These are phyloP conservation scores for Uloborus diversus DNA, from an alignment of 1,140 invertebrate genomes.

Conservation along the genomic window DNA sequence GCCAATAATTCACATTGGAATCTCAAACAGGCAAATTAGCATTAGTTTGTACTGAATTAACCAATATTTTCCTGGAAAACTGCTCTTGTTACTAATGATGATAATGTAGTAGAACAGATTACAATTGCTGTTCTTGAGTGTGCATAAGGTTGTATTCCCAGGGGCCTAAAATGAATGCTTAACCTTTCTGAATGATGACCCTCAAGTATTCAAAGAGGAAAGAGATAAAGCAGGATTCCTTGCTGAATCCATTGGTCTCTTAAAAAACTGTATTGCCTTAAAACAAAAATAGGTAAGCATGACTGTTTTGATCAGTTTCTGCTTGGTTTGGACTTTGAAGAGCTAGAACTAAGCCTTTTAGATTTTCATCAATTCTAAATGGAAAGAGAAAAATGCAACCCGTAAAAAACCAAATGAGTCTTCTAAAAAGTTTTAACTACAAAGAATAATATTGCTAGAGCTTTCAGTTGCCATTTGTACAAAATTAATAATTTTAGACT, in stretches of 20 bases:
- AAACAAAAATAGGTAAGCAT: neutral
- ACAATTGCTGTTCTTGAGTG: neutral
- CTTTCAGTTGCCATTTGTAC: neutral
- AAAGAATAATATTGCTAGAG: neutral
- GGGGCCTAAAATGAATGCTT: neutral
- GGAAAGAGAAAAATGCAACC: neutral
- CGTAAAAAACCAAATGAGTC: neutral
- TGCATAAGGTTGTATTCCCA: neutral
- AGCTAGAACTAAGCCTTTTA: neutral
- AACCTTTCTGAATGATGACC: conserved; percentile 1
- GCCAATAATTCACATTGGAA: neutral
- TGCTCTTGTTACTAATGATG: neutral
- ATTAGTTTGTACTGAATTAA: neutral
- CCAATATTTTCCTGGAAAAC: neutral
- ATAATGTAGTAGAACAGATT: neutral
- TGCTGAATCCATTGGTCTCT: neutral
- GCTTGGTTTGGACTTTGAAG: neutral
- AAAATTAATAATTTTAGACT: neutral
- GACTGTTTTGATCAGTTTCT: too few species aligned
- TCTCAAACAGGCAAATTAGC: neutral
- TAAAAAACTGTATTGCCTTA: neutral
- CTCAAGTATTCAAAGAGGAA: neutral
- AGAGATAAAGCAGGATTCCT: neutral
- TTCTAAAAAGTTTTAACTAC: neutral
- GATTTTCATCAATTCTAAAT: neutral